Evolutionary conservation across 2,797 vertebrate genomes (phyloP).

Genomic region (Tangara arthus): DNA sequence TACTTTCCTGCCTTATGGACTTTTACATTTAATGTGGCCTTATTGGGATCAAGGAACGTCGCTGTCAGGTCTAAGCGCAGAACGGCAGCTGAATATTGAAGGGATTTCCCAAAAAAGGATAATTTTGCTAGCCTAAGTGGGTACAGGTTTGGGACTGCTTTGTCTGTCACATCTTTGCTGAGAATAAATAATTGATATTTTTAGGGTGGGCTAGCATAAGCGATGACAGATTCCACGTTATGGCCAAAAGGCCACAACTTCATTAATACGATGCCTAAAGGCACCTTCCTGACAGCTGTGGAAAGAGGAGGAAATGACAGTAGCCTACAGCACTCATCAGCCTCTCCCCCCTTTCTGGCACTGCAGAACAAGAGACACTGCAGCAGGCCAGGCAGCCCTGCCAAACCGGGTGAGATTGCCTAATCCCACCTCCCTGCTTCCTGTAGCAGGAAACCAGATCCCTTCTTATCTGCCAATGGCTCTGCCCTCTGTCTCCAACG

Average conservation of each 20-base stretch:
- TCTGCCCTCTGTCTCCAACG: neutral
- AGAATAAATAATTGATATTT: neutral
- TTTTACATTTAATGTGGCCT: neutral
- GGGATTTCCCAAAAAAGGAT: neutral
- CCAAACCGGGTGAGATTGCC: neutral
- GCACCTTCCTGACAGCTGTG: neutral
- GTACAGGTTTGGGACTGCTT: neutral
- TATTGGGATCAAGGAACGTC: neutral
- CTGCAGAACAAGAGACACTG: neutral
- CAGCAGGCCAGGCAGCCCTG: neutral
- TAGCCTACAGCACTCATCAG: constrained; percentile 22
- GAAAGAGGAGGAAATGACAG: constrained; percentile 39
- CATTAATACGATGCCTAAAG: constrained; percentile 49
- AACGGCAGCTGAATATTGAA: neutral
- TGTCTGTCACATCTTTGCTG: neutral
- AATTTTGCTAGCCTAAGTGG: neutral
- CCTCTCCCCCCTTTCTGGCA: constrained; percentile 22
- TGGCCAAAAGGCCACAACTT: constrained; percentile 47
- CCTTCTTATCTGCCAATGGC: neutral
- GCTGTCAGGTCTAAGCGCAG: fast-evolving
- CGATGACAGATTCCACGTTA: neutral
- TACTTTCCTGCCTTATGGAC: neutral
- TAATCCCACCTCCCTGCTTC: neutral
- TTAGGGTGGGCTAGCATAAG: neutral
- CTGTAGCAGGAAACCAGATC: neutral